Percentiles rank a stretch among this genome's conserved stretches.
phyloP scores from a whole-genome alignment of 2,888 invertebrate species.

The Parapristionchus giblindavisi region DNA sequence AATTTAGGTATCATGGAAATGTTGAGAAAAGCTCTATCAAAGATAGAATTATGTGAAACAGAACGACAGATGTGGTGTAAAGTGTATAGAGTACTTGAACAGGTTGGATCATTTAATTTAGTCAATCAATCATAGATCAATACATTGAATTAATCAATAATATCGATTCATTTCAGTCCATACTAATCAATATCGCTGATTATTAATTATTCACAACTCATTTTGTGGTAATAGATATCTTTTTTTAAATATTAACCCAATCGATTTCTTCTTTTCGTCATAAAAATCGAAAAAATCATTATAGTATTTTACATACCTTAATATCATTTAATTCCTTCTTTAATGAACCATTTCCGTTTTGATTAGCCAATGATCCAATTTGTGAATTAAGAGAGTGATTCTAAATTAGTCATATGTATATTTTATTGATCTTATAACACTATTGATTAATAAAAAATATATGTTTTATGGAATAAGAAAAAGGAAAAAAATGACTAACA shows the following conservation, averaged over 20 bases:
- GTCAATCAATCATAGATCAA: background rate
- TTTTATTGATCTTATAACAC: conserved; percentile 4
- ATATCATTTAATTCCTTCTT: conserved; percentile 49
- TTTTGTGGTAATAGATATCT: background rate
- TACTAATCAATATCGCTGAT: conserved; percentile 35
- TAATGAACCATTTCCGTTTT: conserved; percentile 42
- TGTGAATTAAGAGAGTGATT: conserved; percentile 58
- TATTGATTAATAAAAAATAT: background rate
- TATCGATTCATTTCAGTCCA: background rate
- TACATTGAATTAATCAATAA: background rate
- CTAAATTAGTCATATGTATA: conserved; percentile 40
- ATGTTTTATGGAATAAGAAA: background rate
- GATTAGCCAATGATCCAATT: conserved; percentile 49
- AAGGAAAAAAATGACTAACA: conserved; percentile 42
- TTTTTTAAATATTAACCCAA: background rate
- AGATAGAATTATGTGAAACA: conserved; percentile 47
- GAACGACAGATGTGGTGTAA: conserved; percentile 63
- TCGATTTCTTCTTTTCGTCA: background rate
- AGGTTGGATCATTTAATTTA: conserved; percentile 45
- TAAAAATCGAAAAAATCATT: background rate
- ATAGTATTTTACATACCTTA: too few relatives aligned
- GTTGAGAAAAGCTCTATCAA: conserved; percentile 52
- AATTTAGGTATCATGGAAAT: conserved; percentile 55
- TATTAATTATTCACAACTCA: conserved; percentile 30
- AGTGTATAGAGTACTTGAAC: conserved; percentile 66